Conservation (phyloP, 2,888 invertebrate genomes). For the Rugalucina vietnamica region DNA sequence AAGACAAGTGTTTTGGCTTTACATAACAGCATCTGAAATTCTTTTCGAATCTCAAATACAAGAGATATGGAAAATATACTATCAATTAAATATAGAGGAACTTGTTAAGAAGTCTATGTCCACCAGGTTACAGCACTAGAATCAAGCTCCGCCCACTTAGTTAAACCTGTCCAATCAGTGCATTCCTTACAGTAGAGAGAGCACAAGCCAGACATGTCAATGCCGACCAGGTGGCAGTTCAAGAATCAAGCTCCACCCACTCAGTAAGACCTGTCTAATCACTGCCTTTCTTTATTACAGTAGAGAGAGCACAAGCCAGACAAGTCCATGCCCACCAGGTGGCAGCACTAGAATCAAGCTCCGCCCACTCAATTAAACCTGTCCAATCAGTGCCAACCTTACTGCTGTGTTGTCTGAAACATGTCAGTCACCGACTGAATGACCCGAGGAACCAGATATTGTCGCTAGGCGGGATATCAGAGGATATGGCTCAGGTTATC, state of each 20-base stretch:
- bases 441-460: conserved; percentile 75
- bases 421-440: conserved; percentile 72
- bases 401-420: conserved; percentile 70
- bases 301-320: conserved; percentile 76
- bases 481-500: conserved; percentile 77
- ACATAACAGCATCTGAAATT: too few relatives aligned
- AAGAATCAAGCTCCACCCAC: conserved; percentile 35
- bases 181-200: conserved; percentile 76
- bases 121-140: neutral
- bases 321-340: conserved; percentile 48
- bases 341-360: conserved; percentile 9
- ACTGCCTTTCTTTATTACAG: conserved; percentile 69
- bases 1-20: too few relatives aligned
- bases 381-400: conserved; percentile 61
- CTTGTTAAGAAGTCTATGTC: conserved; percentile 58
- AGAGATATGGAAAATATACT: too few relatives aligned
- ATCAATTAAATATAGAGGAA: too few relatives aligned
- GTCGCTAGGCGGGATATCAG: conserved; percentile 76
- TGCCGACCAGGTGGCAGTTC: conserved; percentile 23
- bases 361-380: conserved; percentile 42
- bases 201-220: conserved; percentile 70
- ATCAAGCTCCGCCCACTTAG: conserved; percentile 41
- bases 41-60: too few relatives aligned
- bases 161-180: conserved; percentile 31
- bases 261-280: conserved; percentile 37